Base-by-base conservation (phyloP, 2,797 vertebrate species). In the Hyperoplus immaculatus region DNA sequence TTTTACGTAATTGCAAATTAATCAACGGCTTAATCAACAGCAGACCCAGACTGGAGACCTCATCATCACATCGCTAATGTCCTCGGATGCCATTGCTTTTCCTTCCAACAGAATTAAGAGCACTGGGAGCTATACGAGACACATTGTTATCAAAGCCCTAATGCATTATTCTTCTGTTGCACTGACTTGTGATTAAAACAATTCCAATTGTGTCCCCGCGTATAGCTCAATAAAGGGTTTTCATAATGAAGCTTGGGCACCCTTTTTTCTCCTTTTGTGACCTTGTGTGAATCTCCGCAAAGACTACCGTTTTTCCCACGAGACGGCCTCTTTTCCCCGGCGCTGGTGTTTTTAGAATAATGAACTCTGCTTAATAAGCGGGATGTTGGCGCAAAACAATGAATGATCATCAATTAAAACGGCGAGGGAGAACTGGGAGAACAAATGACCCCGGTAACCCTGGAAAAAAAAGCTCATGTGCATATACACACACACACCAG, bases 401-500 rank as follows among this genome's bases (percentile, higher is more conserved):
- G 89, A 92, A 87, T 88, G 82, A 93, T 93, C 90, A 86, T 93
- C 90, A 89, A 89, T 94, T 94, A 91, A 92, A 92, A 81, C 55
- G 11, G 70, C 1, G 38, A 29, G 29, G 56, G 76, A 69, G 69
- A 62, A 74, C 78, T 72, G 79, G 69, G 78, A 85, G 91, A 93
- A 93, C 87, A 90, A 91, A 92, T 80, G 87, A 91, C 89, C 87
- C 50, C 4, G 0, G 76, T 78, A 84, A 92, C 80, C 90, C 69
- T 62, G 16, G 39, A 76, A 77, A 85, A 73, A 43, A 65, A 80
- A 58, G 67, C 63, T 61, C 63, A 41, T 4, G n/a, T 43, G 47
- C 43, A 39, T 16, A 46, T 29, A 29, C 68, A 42, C 56, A 69
- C 63, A 29, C 53, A 72, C 49, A 69, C 38, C 47, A 50, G 61